phyloP scores from a whole-genome alignment of 2,888 invertebrate species.

The Ellobium chinense region DNA sequence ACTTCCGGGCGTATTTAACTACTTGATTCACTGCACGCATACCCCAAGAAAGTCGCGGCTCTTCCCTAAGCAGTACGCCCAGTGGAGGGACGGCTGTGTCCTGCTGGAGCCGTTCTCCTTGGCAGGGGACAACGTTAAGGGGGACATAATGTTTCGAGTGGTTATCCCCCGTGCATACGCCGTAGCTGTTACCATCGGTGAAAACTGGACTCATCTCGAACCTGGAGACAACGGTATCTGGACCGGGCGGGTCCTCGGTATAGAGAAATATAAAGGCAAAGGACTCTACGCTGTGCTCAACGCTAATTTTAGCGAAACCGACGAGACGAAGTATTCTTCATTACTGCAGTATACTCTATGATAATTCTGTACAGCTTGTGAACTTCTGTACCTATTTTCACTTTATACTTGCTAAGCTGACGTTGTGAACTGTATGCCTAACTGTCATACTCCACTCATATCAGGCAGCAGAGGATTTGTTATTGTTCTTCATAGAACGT shows the following conservation, averaged over 20 bases:
- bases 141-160: conserved; percentile 66
- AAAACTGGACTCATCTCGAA: conserved; percentile 77
- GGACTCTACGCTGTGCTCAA: conserved; percentile 73
- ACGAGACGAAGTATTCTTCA: conserved; percentile 74
- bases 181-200: conserved; percentile 77
- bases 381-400: too few species aligned
- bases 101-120: conserved; percentile 67
- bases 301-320: conserved; percentile 72
- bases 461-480: too few species aligned
- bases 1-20: conserved; percentile 78
- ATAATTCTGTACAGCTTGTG: neutral
- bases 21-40: conserved; percentile 74
- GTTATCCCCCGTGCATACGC: conserved; percentile 74
- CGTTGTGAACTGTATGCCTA: too few species aligned
- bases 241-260: conserved; percentile 65
- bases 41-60: conserved; percentile 60
- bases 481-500: too few species aligned
- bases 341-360: conserved; percentile 73
- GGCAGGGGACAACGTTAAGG: conserved; percentile 57
- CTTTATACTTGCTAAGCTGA: too few species aligned
- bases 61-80: conserved; percentile 78
- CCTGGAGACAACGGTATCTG: conserved; percentile 66
- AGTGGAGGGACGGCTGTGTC: conserved; percentile 79
- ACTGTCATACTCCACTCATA: too few species aligned
- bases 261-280: conserved; percentile 65